Evolutionary conservation across 92 coral and sea anemone genomes (phyloP).

Genomic region (Zoanthus solanderi): DNA sequence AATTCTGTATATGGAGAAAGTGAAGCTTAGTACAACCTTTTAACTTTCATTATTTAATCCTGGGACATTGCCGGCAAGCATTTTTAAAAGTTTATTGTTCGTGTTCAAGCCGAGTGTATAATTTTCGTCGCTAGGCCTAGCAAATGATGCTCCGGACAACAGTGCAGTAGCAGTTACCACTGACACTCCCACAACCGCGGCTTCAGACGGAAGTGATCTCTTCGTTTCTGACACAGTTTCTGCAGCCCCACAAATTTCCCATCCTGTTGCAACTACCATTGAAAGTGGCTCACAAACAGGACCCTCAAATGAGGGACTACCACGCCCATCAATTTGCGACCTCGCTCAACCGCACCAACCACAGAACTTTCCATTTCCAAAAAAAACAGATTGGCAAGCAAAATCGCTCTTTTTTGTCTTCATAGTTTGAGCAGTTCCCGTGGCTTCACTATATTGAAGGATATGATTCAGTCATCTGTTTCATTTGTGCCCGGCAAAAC

Average conservation of each 20-base stretch:
- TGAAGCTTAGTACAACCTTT: conserved; percentile 29
- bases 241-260: conserved; percentile 32
- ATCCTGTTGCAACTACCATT: conserved; percentile 25
- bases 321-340: conserved; percentile 27
- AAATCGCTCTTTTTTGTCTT: conserved; percentile 22
- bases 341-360: conserved; percentile 27
- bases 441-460: conserved; percentile 43
- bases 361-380: conserved; percentile 37
- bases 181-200: conserved; percentile 26
- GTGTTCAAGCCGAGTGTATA: conserved; percentile 25
- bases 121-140: conserved; percentile 25
- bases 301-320: conserved; percentile 13
- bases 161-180: conserved; percentile 35
- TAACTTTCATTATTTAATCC: conserved; percentile 20
- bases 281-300: conserved; percentile 20
- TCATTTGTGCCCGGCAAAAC: conserved; percentile 26
- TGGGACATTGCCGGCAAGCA: conserved; percentile 35
- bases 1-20: conserved; percentile 29
- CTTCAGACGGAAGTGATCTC: conserved; percentile 36
- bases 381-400: conserved; percentile 27
- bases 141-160: conserved; percentile 34
- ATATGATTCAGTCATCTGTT: conserved; percentile 40
- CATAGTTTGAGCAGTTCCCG: conserved; percentile 35
- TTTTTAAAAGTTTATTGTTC: conserved; percentile 23
- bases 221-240: conserved; percentile 23